Percentiles rank a stretch among this genome's conserved stretches.
Evolutionary conservation across 2,113 vertebrate genomes (phyloP).

Genomic region (Melanerpes formicivorus): DNA sequence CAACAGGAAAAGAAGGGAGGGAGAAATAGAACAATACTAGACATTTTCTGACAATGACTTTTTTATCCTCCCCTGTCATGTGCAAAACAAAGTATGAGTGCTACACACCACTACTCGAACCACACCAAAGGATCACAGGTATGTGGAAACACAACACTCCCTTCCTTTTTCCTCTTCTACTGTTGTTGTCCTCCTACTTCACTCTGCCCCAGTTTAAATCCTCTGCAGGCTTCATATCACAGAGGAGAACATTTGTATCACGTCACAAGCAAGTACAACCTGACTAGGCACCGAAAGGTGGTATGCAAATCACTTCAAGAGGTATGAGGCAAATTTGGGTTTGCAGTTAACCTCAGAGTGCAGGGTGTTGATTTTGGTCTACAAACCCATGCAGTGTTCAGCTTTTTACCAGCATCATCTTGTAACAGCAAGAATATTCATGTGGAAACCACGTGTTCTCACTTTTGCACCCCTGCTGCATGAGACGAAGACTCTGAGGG

Average conservation of each 20-base stretch:
- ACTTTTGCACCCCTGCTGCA: not conserved
- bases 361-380: not conserved
- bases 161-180: slow-evolving; percentile 32
- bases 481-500: not conserved
- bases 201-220: not conserved
- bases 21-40: not conserved
- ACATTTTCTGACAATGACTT: not conserved
- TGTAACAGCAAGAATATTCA: not conserved
- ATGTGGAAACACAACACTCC: slow-evolving; percentile 19
- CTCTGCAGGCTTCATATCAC: not conserved
- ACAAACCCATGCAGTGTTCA: not conserved
- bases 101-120: not conserved
- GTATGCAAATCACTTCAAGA: not conserved
- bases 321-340: not conserved
- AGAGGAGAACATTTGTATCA: not conserved
- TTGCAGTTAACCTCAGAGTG: not conserved
- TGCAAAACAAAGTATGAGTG: slow-evolving; percentile 36
- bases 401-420: not conserved
- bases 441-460: not conserved
- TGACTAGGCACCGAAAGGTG: not conserved
- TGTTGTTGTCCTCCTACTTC: not conserved
- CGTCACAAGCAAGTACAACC: not conserved
- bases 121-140: slow-evolving; percentile 37
- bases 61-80: not conserved
- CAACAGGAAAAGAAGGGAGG: not conserved